phyloP scores from a whole-genome alignment of 2,888 invertebrate genomes.

The Xestoiulus laeticollis region DNA sequence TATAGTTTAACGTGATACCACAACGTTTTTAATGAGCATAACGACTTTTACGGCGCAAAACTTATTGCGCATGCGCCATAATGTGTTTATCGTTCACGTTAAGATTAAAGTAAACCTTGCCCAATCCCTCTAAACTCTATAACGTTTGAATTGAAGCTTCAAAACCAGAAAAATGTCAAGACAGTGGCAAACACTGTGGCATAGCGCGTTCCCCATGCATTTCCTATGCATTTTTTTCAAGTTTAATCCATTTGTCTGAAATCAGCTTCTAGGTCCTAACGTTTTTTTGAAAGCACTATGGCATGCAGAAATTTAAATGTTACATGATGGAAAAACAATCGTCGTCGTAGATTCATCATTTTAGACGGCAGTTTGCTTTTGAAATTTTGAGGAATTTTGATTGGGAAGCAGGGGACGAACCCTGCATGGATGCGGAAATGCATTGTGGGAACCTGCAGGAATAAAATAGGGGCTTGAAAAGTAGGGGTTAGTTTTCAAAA shows the following conservation, averaged over 20 bases:
- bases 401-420: not conserved
- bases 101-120: too few relatives aligned
- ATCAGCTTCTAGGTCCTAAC: not conserved
- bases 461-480: too few relatives aligned
- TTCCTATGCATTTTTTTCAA: not conserved
- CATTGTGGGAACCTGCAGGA: too few relatives aligned
- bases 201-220: not conserved
- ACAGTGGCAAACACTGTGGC: not conserved
- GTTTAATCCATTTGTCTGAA: not conserved
- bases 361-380: not conserved
- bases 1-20: too few relatives aligned
- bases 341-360: not conserved
- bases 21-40: too few relatives aligned
- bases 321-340: not conserved
- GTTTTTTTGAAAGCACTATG: not conserved
- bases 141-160: too few relatives aligned
- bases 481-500: not conserved
- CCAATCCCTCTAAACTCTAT: too few relatives aligned
- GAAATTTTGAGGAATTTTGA: not conserved
- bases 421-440: too few relatives aligned
- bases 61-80: too few relatives aligned
- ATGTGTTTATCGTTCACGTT: too few relatives aligned
- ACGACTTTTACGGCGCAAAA: too few relatives aligned
- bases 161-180: too few relatives aligned
- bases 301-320: not conserved